phyloP scores from a whole-genome alignment of 2,113 vertebrate species.

The Emydura subglobosa region DNA sequence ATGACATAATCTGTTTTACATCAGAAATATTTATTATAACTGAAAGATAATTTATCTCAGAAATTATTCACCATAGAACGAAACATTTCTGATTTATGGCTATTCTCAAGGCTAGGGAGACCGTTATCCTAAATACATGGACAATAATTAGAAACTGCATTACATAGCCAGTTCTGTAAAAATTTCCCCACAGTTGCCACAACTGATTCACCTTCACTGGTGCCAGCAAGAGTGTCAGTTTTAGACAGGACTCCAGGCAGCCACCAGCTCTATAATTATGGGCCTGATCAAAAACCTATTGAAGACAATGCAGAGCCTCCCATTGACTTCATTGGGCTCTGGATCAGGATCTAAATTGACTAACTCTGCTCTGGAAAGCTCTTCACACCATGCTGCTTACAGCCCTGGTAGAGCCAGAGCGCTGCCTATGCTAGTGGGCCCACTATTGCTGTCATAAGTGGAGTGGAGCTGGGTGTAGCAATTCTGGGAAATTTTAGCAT shows the following conservation, averaged over 20 bases:
- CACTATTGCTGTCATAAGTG: too few relatives aligned
- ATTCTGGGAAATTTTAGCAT: neutral
- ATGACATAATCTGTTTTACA: neutral
- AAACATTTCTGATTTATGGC: conserved; percentile 32
- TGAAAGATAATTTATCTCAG: neutral
- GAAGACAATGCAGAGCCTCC: neutral
- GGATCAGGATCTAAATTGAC: neutral
- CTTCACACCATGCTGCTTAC: neutral
- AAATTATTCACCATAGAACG: conserved; percentile 29
- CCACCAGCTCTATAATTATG: neutral
- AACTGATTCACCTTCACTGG: neutral
- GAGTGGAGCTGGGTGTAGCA: neutral
- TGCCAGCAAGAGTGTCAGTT: neutral
- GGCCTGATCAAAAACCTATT: neutral
- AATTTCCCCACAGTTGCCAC: neutral
- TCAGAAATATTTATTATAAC: neutral
- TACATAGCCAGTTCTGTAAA: neutral
- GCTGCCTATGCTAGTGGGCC: neutral
- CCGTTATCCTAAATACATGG: neutral
- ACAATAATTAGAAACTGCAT: neutral
- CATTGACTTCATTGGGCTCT: neutral
- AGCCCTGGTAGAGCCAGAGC: neutral
- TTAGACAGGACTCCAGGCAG: neutral
- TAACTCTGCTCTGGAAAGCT: neutral
- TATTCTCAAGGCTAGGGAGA: conserved; percentile 14